Evolutionary conservation across 1,140 invertebrate genomes (phyloP), one percentile per base, ranked within the genome.

Genomic region (Microplitis demolitor): DNA sequence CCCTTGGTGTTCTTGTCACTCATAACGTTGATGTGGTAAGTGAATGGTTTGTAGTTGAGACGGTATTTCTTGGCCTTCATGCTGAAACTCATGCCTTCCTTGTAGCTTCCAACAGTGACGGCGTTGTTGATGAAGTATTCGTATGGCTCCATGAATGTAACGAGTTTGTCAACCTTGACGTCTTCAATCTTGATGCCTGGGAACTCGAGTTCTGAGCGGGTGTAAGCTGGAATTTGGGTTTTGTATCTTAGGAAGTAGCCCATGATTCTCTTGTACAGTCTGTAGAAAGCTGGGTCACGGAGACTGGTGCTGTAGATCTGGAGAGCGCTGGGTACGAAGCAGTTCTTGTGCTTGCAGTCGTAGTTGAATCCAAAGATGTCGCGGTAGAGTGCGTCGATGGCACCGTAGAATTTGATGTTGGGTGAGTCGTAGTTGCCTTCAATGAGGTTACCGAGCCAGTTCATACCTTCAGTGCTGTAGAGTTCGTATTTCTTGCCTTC

Each of bases 41-140:
- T 88, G 87, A 91, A 93, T n/a, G 88, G 88, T 73, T 91, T 89
- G 87, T 93, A 91, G 81, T 92, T 92, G 14, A 93, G 80, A 63
- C 89, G 87, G 11, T 83, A 77, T 58, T 88, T 86, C 35, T 85
- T 83, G 3, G 84, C 84, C 45, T 83, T 84, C 37, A 90, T 80
- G 24, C 82, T 80, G 74, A 88, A 80, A 13, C 76, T 76, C 35
- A 74, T 66, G 35, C 81, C 84, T 5, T 78, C 75, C 50, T 84
- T 83, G 73, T 79, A 78, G 79, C 74, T 81, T 39, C 87, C 83
- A 14, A 87, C 85, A 66, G 85, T 86, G 1, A 88, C 79, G 2
- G 83, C 87, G 61, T 85, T 86, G 71, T 82, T 83, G 64, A 89
- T 81, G 14, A 80, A 72, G 34, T 85, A 77, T n/a, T 87, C 81